phyloP scores from a whole-genome alignment of 2,113 vertebrate genomes.

The Larimichthys polyactis region DNA sequence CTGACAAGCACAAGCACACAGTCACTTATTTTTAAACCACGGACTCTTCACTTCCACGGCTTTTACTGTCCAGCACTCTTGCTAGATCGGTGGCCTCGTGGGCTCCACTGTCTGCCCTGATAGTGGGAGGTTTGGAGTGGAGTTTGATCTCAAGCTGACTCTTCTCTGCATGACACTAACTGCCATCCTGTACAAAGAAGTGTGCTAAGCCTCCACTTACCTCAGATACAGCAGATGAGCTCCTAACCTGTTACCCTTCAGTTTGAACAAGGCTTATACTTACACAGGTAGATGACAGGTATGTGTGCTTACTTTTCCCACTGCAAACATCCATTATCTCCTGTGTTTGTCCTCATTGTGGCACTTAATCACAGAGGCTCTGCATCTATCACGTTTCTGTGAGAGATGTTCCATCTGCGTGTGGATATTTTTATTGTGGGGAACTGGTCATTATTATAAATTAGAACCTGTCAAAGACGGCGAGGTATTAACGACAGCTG shows the following conservation, averaged over 20 bases:
- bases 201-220: constrained; percentile 32
- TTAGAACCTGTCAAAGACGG: constrained; percentile 5
- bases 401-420: not conserved
- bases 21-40: not conserved
- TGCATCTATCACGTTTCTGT: constrained; percentile 10
- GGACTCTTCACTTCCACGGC: not conserved
- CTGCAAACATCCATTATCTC: constrained; percentile 53
- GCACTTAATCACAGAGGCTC: not conserved
- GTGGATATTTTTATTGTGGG: not conserved
- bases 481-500: not conserved
- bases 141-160: constrained; percentile 51
- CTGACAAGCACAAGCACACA: not conserved
- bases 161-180: constrained; percentile 44
- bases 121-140: constrained; percentile 33
- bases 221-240: constrained; percentile 37
- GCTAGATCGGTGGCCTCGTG: constrained; percentile 7
- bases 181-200: constrained; percentile 25
- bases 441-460: not conserved
- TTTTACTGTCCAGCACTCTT: constrained; percentile 15
- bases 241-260: constrained; percentile 35
- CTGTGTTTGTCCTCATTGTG: constrained; percentile 30
- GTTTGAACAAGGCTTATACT: constrained; percentile 48
- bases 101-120: not conserved
- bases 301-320: constrained; percentile 7
- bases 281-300: constrained; percentile 36